A percentile compares a stretch with the other conserved stretches of the same genome.
These are phyloP conservation scores for Dryomyza anilis DNA, from an alignment of 2,888 invertebrate genomes.

Conservation along the genomic window DNA sequence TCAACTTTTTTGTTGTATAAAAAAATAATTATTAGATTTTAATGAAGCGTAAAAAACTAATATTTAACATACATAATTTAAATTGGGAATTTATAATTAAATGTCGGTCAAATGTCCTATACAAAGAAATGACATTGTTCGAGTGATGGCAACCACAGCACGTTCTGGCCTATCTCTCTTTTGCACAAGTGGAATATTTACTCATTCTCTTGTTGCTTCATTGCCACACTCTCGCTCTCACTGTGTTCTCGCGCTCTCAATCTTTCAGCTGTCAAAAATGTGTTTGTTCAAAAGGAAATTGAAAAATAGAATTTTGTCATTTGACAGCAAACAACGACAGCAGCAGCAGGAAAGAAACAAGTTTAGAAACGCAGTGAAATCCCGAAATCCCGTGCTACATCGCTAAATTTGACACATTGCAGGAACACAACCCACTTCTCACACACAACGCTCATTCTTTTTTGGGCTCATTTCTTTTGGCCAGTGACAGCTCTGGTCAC, in stretches of 20 bases:
- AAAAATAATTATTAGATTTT: no score
- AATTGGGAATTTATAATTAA: no score
- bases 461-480: not conserved
- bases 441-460: no score
- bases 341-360: not conserved
- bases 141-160: not conserved
- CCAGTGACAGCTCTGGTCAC: not conserved
- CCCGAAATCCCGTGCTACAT: not conserved
- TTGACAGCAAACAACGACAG: not conserved
- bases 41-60: no score
- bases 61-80: no score
- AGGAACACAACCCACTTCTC: not conserved
- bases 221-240: not conserved
- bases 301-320: not conserved
- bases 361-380: not conserved
- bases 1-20: no score
- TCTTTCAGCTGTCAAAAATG: conserved; percentile 24
- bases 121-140: no score
- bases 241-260: conserved; percentile 7
- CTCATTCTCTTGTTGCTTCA: not conserved
- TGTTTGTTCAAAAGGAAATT: not conserved
- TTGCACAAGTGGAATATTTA: conserved; percentile 19
- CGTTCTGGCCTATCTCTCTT: conserved; percentile 18
- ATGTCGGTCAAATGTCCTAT: no score
- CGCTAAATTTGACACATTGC: not conserved